A percentile compares a stretch with the other conserved stretches of the same genome.
Conservation (phyloP, 1,140 invertebrate genomes). For the Scaptomyza montana region DNA sequence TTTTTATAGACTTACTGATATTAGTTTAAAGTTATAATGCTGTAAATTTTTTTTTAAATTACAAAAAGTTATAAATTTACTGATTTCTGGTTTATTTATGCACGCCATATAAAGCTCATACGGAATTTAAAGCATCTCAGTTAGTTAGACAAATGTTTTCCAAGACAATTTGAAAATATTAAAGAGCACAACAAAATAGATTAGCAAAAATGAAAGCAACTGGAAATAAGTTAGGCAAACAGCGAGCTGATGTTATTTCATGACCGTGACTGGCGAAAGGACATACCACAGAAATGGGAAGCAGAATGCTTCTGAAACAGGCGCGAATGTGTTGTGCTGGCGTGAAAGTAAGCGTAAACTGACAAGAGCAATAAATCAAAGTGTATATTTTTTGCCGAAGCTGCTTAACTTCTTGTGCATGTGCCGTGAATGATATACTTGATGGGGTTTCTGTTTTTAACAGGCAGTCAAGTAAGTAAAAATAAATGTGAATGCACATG, state of each 20-base stretch:
- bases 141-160: slow-evolving; percentile 19
- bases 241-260: slow-evolving; percentile 52
- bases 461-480: not conserved
- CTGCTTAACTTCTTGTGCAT: slow-evolving; percentile 34
- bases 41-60: no score
- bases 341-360: slow-evolving; percentile 64
- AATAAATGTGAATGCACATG: slow-evolving; percentile 8
- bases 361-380: slow-evolving; percentile 73
- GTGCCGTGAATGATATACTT: slow-evolving; percentile 22
- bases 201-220: slow-evolving; percentile 48
- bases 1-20: no score
- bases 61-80: no score
- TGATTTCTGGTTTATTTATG: not conserved
- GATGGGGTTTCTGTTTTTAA: not conserved
- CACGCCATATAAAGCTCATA: slow-evolving; percentile 32
- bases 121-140: slow-evolving; percentile 2
- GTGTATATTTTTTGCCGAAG: slow-evolving; percentile 33
- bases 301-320: slow-evolving; percentile 5
- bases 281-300: slow-evolving; percentile 3
- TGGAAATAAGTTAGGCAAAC: slow-evolving; percentile 58
- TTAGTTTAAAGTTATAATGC: no score
- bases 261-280: slow-evolving; percentile 58
- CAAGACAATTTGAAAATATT: slow-evolving; percentile 43
- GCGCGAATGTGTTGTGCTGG: slow-evolving; percentile 41
- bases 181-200: slow-evolving; percentile 39